phyloP scores from a whole-genome alignment of 1,140 invertebrate genomes.

The Euwallacea similis region DNA sequence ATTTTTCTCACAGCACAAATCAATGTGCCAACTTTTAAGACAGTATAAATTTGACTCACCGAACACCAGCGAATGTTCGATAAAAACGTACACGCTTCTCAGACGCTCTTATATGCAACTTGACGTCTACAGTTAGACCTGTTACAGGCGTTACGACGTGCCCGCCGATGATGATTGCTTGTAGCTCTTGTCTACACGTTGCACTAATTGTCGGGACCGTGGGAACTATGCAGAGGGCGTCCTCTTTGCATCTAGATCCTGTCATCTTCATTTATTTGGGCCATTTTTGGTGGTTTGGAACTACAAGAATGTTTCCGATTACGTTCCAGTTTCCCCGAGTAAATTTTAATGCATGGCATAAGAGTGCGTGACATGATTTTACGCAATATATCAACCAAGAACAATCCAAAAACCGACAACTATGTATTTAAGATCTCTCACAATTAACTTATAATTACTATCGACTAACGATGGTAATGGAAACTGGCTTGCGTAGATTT shows the following conservation, averaged over 20 bases:
- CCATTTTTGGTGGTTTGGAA: too few species aligned
- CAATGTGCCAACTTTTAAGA: not conserved
- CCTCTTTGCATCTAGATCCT: not conserved
- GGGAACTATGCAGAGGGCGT: conserved; percentile 10
- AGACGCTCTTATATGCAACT: conserved; percentile 30
- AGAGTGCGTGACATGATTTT: too few species aligned
- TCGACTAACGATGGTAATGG: too few species aligned
- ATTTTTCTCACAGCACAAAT: not conserved
- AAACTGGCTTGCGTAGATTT: too few species aligned
- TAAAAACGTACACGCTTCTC: conserved; percentile 34
- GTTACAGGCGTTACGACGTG: conserved; percentile 31
- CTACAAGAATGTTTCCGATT: too few species aligned
- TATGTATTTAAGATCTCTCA: too few species aligned
- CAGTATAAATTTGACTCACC: not conserved
- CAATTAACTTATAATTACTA: too few species aligned
- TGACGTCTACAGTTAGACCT: conserved; percentile 35
- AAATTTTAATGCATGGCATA: too few species aligned
- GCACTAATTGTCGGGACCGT: conserved; percentile 26
- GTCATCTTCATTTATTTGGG: too few species aligned
- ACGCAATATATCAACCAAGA: too few species aligned
- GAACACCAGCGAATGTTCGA: conserved; percentile 40
- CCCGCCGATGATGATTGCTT: conserved; percentile 11
- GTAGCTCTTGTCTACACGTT: not conserved
- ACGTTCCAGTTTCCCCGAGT: too few species aligned
- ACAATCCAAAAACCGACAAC: too few species aligned